A percentile compares a stretch with the other conserved stretches of the same genome.
Conservation (phyloP, 30 jellyfish, hydroid and myxozoan genomes). For the Phacellophora camtschatica region DNA sequence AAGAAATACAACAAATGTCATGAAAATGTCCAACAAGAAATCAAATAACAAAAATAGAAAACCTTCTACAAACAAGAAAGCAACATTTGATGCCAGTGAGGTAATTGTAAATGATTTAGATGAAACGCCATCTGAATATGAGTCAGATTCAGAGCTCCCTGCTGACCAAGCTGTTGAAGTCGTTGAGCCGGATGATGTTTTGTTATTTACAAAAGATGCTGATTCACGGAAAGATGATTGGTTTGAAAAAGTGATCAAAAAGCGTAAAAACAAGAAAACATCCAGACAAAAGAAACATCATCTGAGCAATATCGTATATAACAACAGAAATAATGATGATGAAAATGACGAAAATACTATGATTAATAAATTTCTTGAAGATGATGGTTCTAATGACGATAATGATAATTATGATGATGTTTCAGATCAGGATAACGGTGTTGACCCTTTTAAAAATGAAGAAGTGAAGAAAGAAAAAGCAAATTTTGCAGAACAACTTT, state of each 20-base stretch:
- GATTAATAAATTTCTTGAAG: not conserved
- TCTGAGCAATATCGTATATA: not conserved
- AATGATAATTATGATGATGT: not conserved
- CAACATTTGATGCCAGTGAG: no score
- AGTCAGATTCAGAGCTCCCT: not conserved
- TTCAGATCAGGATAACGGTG: not conserved
- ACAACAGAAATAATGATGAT: not conserved
- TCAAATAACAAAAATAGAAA: not conserved
- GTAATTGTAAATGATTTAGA: no score
- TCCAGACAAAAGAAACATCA: not conserved
- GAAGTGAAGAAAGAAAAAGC: constrained; percentile 33
- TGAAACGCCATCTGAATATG: constrained; percentile 31
- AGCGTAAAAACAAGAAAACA: not conserved
- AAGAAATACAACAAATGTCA: no score
- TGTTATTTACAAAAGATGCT: constrained; percentile 38
- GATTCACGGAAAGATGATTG: constrained; percentile 71
- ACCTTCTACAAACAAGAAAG: not conserved
- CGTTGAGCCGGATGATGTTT: constrained; percentile 56
- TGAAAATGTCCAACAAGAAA: no score
- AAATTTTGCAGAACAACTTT: constrained; percentile 20
- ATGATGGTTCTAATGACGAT: no score
- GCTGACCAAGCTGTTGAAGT: constrained; percentile 65
- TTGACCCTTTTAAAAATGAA: not conserved
- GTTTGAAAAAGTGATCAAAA: constrained; percentile 54
- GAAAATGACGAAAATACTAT: constrained; percentile 9